Percentiles rank a stretch among this genome's conserved stretches.
Conservation (phyloP, 1,140 invertebrate species). For the Oreohelix idahoensis region DNA sequence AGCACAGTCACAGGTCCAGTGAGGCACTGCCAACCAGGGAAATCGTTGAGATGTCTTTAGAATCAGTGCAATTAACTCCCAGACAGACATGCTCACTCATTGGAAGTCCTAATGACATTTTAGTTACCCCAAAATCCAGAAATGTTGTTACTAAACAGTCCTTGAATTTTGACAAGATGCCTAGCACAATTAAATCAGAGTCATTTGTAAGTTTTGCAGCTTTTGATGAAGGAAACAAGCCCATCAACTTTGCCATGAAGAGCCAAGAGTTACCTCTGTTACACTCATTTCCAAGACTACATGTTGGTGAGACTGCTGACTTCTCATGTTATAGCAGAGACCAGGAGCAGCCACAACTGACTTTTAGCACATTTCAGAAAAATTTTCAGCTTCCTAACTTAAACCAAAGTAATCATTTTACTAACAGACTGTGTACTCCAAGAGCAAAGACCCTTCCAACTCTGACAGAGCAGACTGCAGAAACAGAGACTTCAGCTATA, state of each 20-base stretch:
- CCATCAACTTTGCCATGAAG: slow-evolving; percentile 27
- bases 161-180: background rate
- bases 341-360: slow-evolving; percentile 18
- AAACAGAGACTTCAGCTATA: slow-evolving; percentile 18
- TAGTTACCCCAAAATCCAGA: background rate
- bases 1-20: slow-evolving; percentile 89
- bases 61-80: slow-evolving; percentile 77
- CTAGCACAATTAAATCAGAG: slow-evolving; percentile 1
- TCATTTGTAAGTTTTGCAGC: slow-evolving; percentile 25
- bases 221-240: slow-evolving; percentile 36
- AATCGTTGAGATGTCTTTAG: slow-evolving; percentile 92
- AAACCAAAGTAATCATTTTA: background rate
- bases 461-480: background rate
- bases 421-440: background rate
- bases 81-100: slow-evolving; percentile 52
- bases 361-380: slow-evolving; percentile 40
- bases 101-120: slow-evolving; percentile 2
- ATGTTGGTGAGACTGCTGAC: slow-evolving; percentile 14
- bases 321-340: slow-evolving; percentile 12
- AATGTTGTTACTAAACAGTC: background rate
- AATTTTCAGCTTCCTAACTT: slow-evolving; percentile 4
- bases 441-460: slow-evolving; percentile 24
- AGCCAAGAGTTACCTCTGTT: slow-evolving; percentile 15
- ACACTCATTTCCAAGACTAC: background rate
- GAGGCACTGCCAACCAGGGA: slow-evolving; percentile 93